A percentile compares a stretch with the other conserved stretches of the same genome.
phyloP scores from a whole-genome alignment of 2,888 invertebrate species.

The Phyto melanocephala region DNA sequence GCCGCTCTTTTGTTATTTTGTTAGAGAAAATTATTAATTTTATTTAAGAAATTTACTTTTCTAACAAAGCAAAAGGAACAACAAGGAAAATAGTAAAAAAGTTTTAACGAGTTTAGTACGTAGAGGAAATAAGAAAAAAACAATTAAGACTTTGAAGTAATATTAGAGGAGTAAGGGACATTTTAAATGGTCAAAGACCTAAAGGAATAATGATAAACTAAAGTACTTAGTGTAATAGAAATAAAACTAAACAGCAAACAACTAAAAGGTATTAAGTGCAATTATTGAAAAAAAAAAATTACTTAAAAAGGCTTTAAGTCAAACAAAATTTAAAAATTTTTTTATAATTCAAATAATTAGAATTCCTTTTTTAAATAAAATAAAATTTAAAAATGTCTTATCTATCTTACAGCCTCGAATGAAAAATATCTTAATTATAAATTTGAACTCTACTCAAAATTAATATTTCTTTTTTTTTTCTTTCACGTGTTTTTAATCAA shows the following conservation, averaged over 20 bases:
- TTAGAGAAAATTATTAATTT: constrained; percentile 28
- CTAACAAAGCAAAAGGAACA: not conserved
- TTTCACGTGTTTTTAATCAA: not conserved
- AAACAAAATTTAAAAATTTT: no score
- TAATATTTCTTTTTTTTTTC: not conserved
- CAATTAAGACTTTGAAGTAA: not conserved
- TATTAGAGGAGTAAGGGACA: not conserved
- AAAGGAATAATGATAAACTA: not conserved
- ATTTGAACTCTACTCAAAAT: not conserved
- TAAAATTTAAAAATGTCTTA: no score
- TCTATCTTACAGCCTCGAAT: no score
- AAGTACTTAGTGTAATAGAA: not conserved
- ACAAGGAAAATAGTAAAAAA: constrained; percentile 2
- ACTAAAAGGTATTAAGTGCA: not conserved
- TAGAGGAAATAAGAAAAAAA: not conserved
- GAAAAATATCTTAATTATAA: no score
- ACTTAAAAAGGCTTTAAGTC: no score
- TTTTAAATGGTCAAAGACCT: constrained; percentile 9
- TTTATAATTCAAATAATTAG: no score
- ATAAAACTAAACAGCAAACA: no score
- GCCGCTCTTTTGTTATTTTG: not conserved
- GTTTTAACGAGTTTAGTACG: constrained; percentile 37
- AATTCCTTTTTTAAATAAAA: no score
- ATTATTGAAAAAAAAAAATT: no score
- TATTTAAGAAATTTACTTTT: not conserved